Percentiles rank a stretch among this genome's conserved stretches.
Evolutionary conservation across 2,888 invertebrate genomes (phyloP).

Genomic region (Villa cingulata): DNA sequence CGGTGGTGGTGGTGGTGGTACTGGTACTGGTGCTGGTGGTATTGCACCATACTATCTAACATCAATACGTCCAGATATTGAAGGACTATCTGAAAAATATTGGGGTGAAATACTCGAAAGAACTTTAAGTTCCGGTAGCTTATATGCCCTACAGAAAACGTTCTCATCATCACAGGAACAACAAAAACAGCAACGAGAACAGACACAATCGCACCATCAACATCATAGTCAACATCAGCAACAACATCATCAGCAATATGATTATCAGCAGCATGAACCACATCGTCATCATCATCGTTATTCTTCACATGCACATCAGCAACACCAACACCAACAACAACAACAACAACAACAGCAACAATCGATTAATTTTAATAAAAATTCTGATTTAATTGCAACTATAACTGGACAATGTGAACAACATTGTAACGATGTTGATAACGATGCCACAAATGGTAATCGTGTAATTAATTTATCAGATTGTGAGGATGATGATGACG

Average conservation of each 20-base stretch:
- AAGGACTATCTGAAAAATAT: constrained; percentile 55
- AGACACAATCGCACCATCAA: not conserved
- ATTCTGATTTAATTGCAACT: constrained; percentile 2
- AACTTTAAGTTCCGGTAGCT: constrained; percentile 59
- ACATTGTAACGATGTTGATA: constrained; percentile 6
- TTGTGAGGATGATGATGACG: constrained; percentile 11
- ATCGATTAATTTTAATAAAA: constrained; percentile 32
- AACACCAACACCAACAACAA: not conserved
- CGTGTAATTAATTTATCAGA: not conserved
- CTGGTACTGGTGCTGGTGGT: constrained; percentile 25
- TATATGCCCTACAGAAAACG: constrained; percentile 50
- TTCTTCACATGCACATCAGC: constrained; percentile 2
- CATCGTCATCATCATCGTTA: constrained; percentile 9
- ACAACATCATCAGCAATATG: not conserved
- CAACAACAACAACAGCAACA: constrained; percentile 8
- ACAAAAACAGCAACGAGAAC: constrained; percentile 16
- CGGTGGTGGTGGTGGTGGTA: constrained; percentile 25
- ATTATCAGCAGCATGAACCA: not conserved
- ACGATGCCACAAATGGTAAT: not conserved
- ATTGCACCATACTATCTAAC: constrained; percentile 19
- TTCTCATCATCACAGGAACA: constrained; percentile 25
- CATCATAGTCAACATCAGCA: not conserved
- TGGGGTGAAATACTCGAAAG: constrained; percentile 68
- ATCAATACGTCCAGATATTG: constrained; percentile 44
- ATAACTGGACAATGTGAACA: not conserved